Base-by-base conservation (phyloP, 2,797 vertebrate species). In the Gadopsis bispinosus region DNA sequence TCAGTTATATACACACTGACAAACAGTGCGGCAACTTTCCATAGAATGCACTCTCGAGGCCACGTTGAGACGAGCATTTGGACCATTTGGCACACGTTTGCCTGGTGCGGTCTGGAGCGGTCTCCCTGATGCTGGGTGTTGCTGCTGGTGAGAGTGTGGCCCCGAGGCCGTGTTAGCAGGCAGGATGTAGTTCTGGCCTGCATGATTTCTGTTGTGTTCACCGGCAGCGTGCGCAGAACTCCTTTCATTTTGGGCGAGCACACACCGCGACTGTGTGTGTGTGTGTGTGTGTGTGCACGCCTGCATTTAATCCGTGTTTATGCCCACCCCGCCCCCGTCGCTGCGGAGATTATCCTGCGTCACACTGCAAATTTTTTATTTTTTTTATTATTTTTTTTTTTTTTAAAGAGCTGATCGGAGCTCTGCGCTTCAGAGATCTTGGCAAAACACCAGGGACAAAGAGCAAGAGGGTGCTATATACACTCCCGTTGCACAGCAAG, bases 391-490 rank as follows among this genome's bases (percentile, higher is more conserved):
- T 26, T 26, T 26, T 26, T 26, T 26, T 26, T 62, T 90, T 88
- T 91, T 85, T 91, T 73, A 79, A 53, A 56, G 83, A 87, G 89
- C 82, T 84, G 93, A 90, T 92, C 87, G 89, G 88, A 86, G 89
- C 91, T 90, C 80, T 85, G 86, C 88, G 89, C 88, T 91, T 76
- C 89, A 94, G 92, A 94, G 95, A 95, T 94, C 84, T 73, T 95
- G 95, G 95, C 95, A 75, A 71, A 81, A 84, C 91, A 94, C 95
- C 95, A 96, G 94, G 84, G 92, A 89, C 91, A 93, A 93, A 94
- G 92, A 93, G 93, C 89, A 91, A 80, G 89, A 93, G 93, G 90
- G 93, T 88, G 93, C 90, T 91, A 26, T 26, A 26, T 91, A 83
- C 90, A 78, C 88, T 77, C 66, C 53, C 69, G 59, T 53, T 45